A percentile compares a stretch with the other conserved stretches of the same genome.
These are phyloP conservation scores for Mus musculus DNA, from an alignment of 2,113 vertebrate species.

Conservation along the genomic window GRCm39 chr6:59017501-59018000, in stretches of 20 bases:
- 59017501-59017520: neutral
- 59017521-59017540: neutral
- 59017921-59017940: neutral
- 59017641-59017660: neutral
- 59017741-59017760: neutral
- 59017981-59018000: neutral
- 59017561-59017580: conserved; percentile 30
- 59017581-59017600: conserved; percentile 29
- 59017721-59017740: neutral
- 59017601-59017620: neutral
- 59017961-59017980: neutral
- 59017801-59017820: conserved; percentile 27
- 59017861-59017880: neutral
- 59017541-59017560: neutral
- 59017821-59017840: conserved; percentile 51
- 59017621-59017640: conserved; percentile 48
- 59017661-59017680: neutral
- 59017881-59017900: conserved; percentile 11
- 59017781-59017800: conserved; percentile 7
- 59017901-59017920: neutral
- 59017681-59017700: neutral
- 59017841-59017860: conserved; percentile 6
- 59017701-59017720: conserved; percentile 31
- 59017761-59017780: neutral
- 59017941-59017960: neutral